Evolutionary conservation across 2,888 invertebrate genomes (phyloP).

Genomic region (Orthosia gothica): DNA sequence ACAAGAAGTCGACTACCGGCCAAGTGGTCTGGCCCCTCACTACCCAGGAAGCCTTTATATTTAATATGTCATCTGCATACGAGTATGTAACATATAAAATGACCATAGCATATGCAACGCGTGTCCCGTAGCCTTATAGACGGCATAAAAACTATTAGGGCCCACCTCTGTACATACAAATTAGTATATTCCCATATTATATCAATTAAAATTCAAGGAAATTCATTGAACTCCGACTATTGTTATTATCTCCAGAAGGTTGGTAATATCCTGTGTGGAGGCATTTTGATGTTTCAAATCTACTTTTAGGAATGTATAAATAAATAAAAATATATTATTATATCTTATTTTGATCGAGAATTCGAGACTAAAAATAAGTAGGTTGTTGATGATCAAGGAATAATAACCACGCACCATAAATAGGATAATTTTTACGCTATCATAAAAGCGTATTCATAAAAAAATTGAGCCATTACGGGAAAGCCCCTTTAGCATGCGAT

Average conservation of each 20-base stretch:
- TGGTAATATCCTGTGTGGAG: slow-evolving; percentile 34
- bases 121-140: slow-evolving; percentile 55
- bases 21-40: slow-evolving; percentile 20
- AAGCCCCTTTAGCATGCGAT: no score
- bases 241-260: slow-evolving; percentile 39
- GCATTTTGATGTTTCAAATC: not conserved
- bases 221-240: slow-evolving; percentile 62
- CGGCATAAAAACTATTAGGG: slow-evolving; percentile 64
- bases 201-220: slow-evolving; percentile 69
- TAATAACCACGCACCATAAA: no score
- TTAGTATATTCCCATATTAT: slow-evolving; percentile 55
- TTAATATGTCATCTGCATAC: slow-evolving; percentile 59
- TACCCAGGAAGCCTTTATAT: slow-evolving; percentile 59
- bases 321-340: not conserved
- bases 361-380: not conserved
- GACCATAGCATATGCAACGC: slow-evolving; percentile 62
- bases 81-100: slow-evolving; percentile 53
- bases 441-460: no score
- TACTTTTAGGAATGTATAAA: no score
- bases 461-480: no score
- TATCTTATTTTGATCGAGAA: not conserved
- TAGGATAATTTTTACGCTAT: no score
- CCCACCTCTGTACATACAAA: slow-evolving; percentile 62
- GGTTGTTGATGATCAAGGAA: not conserved
- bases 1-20: not conserved